phyloP scores from a whole-genome alignment of 2,888 invertebrate genomes.

The Notocelia uddmanniana region DNA sequence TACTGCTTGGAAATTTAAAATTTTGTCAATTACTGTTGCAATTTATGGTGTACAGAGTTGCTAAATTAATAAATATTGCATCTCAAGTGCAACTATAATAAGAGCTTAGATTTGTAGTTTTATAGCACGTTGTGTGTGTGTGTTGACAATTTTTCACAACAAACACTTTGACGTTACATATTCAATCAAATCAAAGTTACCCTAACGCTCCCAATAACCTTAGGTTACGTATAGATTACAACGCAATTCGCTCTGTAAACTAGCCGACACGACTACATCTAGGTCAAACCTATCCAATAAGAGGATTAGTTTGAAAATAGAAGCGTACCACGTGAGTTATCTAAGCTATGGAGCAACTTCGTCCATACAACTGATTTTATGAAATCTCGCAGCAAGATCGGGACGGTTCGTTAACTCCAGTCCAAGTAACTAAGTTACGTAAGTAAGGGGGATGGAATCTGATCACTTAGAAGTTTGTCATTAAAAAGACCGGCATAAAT shows the following conservation, averaged over 20 bases:
- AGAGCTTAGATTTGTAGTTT: no score
- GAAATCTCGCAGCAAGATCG: constrained; percentile 64
- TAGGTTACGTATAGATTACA: constrained; percentile 9
- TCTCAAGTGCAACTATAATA: no score
- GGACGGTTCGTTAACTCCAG: constrained; percentile 72
- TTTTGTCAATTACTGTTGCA: no score
- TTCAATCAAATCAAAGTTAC: constrained; percentile 1
- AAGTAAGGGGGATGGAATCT: constrained; percentile 60
- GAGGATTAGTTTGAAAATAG: constrained; percentile 27
- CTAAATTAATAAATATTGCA: no score
- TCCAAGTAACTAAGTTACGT: constrained; percentile 66
- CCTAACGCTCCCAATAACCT: not conserved
- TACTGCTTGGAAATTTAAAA: no score
- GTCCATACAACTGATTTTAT: constrained; percentile 64
- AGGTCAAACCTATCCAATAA: constrained; percentile 33
- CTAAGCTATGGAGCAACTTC: constrained; percentile 63
- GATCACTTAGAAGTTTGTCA: constrained; percentile 54
- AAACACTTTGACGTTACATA: not conserved
- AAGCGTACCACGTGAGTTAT: constrained; percentile 29
- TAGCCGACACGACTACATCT: constrained; percentile 9
- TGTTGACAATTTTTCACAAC: not conserved
- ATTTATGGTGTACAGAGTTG: no score
- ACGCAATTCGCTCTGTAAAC: not conserved
- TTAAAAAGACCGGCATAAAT: constrained; percentile 48
- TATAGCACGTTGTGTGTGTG: no score